Base-by-base conservation (phyloP, 1,140 invertebrate genomes). In the Archegozetes longisetosus region DNA sequence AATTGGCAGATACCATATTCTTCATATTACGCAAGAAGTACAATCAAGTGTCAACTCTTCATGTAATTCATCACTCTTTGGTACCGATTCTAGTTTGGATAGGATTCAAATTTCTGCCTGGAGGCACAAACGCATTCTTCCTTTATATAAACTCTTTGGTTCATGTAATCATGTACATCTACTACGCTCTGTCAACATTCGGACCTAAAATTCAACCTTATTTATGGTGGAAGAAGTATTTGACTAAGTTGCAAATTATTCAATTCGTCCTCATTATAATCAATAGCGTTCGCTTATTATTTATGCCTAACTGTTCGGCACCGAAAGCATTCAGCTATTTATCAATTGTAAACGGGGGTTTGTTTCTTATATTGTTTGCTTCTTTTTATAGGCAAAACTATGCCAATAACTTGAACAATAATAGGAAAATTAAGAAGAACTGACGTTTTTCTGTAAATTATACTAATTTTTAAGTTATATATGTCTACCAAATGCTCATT, bases 1-100 rank as follows among this genome's bases (percentile, higher is more conserved):
- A 97, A 76, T 93, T 96, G 72, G 81, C 87, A 17, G 91, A 97
- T 73, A 95, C 91, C 60, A 87, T 77, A 47, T 75, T 81, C 61
- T 81, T 81, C 64, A 74, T 81, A 1, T 67, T 87, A 27, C 75
- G 84, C n/a, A 87, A 88, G 70, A 85, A 84, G 61, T 74, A 81
- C 52, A 79, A 79, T 26, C 83, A 87, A 75, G 78, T 87, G 22
- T 78, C 82, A 0, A 84, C 82, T 65, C 76, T 88, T 1, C 85
- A 89, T 66, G 78, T 81, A 17, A 81, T 78, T 64, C 79, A 81
- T 68, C 81, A 81, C 64, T 72, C 73, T 3, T 71, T 75, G 55
- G 78, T 77, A 32, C 67, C 71, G 4, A 62, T 72, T 52, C 66
- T 66, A 46, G 65, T 66, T 32, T 73, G 69, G 66, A 64, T 67